Conservation (phyloP, 2,888 invertebrate genomes). For the Criorhina ranunculi region DNA sequence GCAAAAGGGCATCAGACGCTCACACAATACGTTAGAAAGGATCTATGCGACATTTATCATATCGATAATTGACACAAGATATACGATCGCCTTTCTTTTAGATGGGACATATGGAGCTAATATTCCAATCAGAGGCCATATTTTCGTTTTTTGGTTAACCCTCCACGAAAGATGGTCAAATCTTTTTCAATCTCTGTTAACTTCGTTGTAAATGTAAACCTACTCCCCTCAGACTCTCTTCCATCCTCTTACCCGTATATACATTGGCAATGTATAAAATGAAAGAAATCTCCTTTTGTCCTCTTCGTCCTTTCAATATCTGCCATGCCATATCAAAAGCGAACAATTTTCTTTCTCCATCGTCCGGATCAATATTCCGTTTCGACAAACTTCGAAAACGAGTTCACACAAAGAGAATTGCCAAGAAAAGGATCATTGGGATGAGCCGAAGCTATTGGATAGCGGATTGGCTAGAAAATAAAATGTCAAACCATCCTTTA, state of each 20-base stretch:
- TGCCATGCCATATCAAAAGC: conserved; percentile 18
- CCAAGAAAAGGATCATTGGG: conserved; percentile 37
- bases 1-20: no score
- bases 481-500: conserved; percentile 41
- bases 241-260: not conserved
- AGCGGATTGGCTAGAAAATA: conserved; percentile 60
- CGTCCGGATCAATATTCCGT: conserved; percentile 54
- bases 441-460: conserved; percentile 43
- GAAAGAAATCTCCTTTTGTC: conserved; percentile 16
- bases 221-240: not conserved
- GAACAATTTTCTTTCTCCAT: conserved; percentile 25
- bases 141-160: no score
- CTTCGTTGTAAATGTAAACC: no score
- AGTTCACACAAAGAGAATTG: conserved; percentile 32
- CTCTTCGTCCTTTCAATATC: conserved; percentile 15
- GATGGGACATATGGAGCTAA: no score
- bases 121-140: no score
- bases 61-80: no score
- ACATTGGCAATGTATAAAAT: conserved; percentile 3
- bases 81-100: no score
- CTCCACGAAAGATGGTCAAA: no score
- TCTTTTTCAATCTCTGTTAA: no score
- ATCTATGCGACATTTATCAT: no score
- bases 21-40: no score
- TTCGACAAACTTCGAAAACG: conserved; percentile 33